Evolutionary conservation across 2,797 vertebrate species (phyloP).

Genomic region (Bucorvus abyssinicus): DNA sequence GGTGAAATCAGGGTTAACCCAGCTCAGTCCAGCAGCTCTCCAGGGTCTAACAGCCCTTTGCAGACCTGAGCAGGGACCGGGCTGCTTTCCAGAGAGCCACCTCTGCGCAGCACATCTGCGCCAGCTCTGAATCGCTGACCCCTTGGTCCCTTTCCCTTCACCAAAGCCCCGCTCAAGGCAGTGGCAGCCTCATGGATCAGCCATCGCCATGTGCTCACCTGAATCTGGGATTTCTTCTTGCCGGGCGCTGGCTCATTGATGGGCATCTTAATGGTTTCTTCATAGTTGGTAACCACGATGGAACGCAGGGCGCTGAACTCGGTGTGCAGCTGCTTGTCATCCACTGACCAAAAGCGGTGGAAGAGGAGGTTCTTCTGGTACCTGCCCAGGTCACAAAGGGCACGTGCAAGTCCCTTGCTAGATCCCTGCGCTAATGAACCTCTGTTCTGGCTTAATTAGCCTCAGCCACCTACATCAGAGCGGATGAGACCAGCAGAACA

Average conservation of each 20-base stretch:
- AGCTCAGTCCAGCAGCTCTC: rapidly evolving
- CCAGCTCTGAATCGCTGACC: background rate
- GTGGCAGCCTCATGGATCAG: background rate
- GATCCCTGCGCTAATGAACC: rapidly evolving
- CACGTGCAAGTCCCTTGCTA: background rate
- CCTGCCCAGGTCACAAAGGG: slow-evolving; percentile 73
- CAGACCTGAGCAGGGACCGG: background rate
- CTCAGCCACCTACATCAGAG: rapidly evolving
- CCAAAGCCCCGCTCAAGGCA: rapidly evolving
- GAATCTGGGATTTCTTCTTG: slow-evolving; percentile 95
- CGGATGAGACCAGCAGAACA: rapidly evolving
- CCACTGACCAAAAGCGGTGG: slow-evolving; percentile 98
- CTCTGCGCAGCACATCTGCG: background rate
- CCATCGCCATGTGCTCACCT: slow-evolving; percentile 63
- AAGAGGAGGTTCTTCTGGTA: slow-evolving; percentile 92
- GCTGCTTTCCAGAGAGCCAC: background rate
- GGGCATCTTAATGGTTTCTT: slow-evolving; percentile 98
- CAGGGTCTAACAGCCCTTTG: background rate
- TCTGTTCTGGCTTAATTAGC: background rate
- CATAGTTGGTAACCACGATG: slow-evolving; percentile 93
- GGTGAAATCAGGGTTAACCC: background rate
- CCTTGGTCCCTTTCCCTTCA: background rate
- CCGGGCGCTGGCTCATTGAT: slow-evolving; percentile 93
- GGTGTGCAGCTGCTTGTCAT: slow-evolving; percentile 95
- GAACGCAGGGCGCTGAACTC: slow-evolving; percentile 93